Evolutionary conservation across 2,888 invertebrate genomes (phyloP).

Genomic region (Cheiracanthium punctorium): DNA sequence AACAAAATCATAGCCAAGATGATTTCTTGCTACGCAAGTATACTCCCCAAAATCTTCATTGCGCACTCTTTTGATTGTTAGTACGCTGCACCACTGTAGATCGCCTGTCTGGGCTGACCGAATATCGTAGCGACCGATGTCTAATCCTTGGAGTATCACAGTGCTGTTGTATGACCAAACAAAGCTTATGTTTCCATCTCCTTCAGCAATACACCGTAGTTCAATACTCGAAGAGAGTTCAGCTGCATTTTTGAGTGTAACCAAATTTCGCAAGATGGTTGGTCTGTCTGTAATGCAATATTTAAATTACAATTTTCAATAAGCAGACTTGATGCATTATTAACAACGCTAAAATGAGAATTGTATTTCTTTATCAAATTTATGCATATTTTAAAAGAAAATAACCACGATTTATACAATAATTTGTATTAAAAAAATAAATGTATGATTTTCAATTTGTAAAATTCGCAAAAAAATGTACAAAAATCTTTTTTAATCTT

Average conservation of each 20-base stretch:
- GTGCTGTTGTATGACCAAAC: slow-evolving; percentile 89
- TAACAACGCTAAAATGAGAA: too few species aligned
- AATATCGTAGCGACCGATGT: slow-evolving; percentile 87
- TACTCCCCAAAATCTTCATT: slow-evolving; percentile 92
- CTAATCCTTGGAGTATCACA: slow-evolving; percentile 80
- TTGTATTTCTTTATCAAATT: too few species aligned
- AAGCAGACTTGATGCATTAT: too few species aligned
- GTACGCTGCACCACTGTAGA: slow-evolving; percentile 86
- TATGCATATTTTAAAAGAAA: too few species aligned
- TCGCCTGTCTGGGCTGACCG: slow-evolving; percentile 83
- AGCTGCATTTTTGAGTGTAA: slow-evolving; percentile 88
- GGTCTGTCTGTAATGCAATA: slow-evolving; percentile 83
- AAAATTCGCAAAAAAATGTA: too few species aligned
- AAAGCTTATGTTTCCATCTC: slow-evolving; percentile 89
- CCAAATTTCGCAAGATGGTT: slow-evolving; percentile 88
- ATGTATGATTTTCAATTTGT: too few species aligned
- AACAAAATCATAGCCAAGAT: slow-evolving; percentile 86
- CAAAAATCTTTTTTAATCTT: too few species aligned
- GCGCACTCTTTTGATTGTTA: slow-evolving; percentile 87
- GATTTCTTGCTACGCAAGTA: slow-evolving; percentile 91
- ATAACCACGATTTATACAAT: too few species aligned
- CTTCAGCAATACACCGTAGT: slow-evolving; percentile 83
- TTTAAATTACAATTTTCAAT: too few species aligned
- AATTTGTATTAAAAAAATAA: too few species aligned
- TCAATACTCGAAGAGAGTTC: slow-evolving; percentile 83